Evolutionary conservation across 1,140 invertebrate species (phyloP), one percentile per base, ranked within the genome.

Genomic region (Fopius arisanus): DNA sequence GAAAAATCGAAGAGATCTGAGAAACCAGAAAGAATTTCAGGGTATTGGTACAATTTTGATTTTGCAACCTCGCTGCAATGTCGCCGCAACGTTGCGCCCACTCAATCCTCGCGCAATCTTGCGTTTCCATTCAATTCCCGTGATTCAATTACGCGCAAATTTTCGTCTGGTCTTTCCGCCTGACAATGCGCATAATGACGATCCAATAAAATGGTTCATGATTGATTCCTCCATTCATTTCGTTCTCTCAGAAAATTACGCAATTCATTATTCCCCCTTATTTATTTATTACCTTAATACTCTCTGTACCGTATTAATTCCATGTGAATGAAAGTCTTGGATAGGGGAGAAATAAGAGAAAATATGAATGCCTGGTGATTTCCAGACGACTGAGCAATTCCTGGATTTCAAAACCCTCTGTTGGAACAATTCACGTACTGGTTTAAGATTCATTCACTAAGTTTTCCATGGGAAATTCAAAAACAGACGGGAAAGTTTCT

Each of bases 401-500:
- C 2, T 19, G 48, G 21, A 54, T 54, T 54, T 54, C 48, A 54
- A 43, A 54, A 54, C 48, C 48, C 48, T 21, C 48, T 54, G 48
- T 54, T 54, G 48, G 48, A 54, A 26, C 48, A 54, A 54, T 54
- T 54, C 48, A 54, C 48, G 48, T 54, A 54, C 48, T 54, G 48
- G 48, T 54, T 54, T 54, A 54, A 54, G 48, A 54, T 54, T 54
- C 48, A 54, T 54, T 54, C 48, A 19, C n/a, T 21, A 54, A 54
- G 48, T 54, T 54, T 54, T 21, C 40, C 48, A 54, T 54, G 21
- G 48, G 48, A 54, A 21, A 54, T 21, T 54, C 48, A 54, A 54
- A 54, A 54, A 54, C 48, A 54, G 48, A 54, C 19, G 48, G 3
- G 19, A 21, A 54, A 54, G 9, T 54, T 54, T 9, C 48, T 54